Conservation (phyloP, 2,888 invertebrate genomes). For the Volucella zonaria region DNA sequence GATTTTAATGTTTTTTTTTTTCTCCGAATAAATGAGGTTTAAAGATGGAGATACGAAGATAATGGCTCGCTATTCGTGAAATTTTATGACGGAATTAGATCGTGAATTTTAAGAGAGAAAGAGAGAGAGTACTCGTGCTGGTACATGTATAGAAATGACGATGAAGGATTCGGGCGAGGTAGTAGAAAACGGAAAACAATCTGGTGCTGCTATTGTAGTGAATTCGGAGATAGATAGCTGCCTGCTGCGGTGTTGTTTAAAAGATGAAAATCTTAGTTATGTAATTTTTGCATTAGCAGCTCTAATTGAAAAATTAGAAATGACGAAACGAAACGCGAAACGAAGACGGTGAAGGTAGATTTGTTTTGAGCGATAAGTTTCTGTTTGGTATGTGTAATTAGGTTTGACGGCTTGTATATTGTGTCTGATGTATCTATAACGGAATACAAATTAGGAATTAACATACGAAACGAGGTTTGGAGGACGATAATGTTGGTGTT, state of each 20-base stretch:
- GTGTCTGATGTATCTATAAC: not conserved
- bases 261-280: conserved; percentile 57
- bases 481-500: too few species aligned
- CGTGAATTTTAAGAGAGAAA: conserved; percentile 49
- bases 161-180: not conserved
- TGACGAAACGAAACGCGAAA: conserved; percentile 17
- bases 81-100: conserved; percentile 69
- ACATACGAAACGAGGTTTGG: too few species aligned
- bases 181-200: conserved; percentile 13
- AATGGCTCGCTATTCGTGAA: conserved; percentile 58
- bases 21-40: conserved; percentile 67
- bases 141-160: conserved; percentile 12
- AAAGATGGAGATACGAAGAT: conserved; percentile 67
- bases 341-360: conserved; percentile 24
- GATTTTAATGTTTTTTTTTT: not conserved
- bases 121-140: conserved; percentile 3
- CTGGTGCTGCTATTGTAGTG: conserved; percentile 24
- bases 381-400: conserved; percentile 26
- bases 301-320: conserved; percentile 64
- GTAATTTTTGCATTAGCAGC: conserved; percentile 64
- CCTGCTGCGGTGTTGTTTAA: not conserved
- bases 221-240: conserved; percentile 11
- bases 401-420: not conserved
- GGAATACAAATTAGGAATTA: too few species aligned
- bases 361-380: conserved; percentile 27